Base-by-base conservation (phyloP, 2,797 vertebrate genomes). In the Bradypodion pumilum region DNA sequence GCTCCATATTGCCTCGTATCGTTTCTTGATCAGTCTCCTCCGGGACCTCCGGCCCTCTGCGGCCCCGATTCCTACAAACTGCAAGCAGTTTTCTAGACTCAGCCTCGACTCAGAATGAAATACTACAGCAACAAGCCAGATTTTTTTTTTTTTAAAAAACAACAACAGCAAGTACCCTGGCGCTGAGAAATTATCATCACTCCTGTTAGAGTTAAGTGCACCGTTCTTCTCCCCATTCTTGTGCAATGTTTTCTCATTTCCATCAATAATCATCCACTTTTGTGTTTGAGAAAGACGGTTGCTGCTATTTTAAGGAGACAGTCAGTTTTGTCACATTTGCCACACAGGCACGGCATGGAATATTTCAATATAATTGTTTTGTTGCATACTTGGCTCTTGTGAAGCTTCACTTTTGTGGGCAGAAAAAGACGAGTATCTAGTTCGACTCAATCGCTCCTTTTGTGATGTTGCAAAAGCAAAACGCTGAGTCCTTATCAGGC, bases 311-410 rank as follows among this genome's bases (percentile, higher is more conserved):
- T 92, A 90, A 92, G 91, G 80, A 81, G 83, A 81, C 0, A 0
- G 83, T 93, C 83, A 52, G 65, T 91, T 93, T 90, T 90, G 88
- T 92, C 90, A 92, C 89, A 89, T 90, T 89, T 90, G 83, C 87
- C 78, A 0, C 82, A 88, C 85, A 92, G 86, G 91, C 84, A 91
- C 9, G 9, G 83, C 86, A 92, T 90, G 5, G 49, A 91, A 87
- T 85, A 89, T 89, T 90, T 92, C 89, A 81, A 62, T 83, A 60
- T 79, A 90, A 92, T 91, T 90, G 88, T 91, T 93, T 89, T 86
- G 85, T 90, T 91, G 88, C 86, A 82, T 85, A 88, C 86, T 72
- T 83, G 79, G 74, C 84, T 91, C 85, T 72, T 88, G 77, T n/a
- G 86, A 87, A 27, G 86, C 85, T 87, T 46, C 86, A 78, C 62